These are phyloP conservation scores for Rhizoglyphus robini DNA, from an alignment of 1,140 invertebrate species.

Conservation along the genomic window DNA sequence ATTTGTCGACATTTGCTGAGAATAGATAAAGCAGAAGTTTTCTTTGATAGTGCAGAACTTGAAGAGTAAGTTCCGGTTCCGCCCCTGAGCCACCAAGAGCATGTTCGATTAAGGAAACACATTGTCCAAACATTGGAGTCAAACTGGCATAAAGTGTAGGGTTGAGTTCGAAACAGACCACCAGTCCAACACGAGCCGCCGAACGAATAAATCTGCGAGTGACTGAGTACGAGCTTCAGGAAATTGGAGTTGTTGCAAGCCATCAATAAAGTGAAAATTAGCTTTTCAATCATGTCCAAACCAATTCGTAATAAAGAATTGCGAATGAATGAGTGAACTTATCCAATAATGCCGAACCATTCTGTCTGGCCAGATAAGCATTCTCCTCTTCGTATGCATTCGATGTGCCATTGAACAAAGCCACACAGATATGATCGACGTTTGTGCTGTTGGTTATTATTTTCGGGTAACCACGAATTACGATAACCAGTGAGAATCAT, in stretches of 20 bases:
- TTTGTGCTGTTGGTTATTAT: background rate
- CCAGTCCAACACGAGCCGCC: constrained; percentile 87
- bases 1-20: constrained; percentile 72
- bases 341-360: constrained; percentile 82
- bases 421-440: background rate
- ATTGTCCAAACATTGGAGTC: background rate
- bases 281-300: constrained; percentile 68
- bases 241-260: constrained; percentile 38
- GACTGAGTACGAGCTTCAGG: constrained; percentile 62
- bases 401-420: background rate
- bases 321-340: constrained; percentile 97
- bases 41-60: constrained; percentile 14
- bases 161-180: constrained; percentile 85
- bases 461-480: constrained; percentile 24
- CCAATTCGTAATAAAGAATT: constrained; percentile 87
- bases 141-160: constrained; percentile 57
- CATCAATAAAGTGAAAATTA: constrained; percentile 69
- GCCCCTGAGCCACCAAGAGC: background rate
- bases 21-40: constrained; percentile 34
- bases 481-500: constrained; percentile 56
- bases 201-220: constrained; percentile 85
- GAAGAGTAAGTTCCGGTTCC: background rate
- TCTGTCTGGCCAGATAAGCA: constrained; percentile 62
- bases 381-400: constrained; percentile 44
- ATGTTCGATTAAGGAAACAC: background rate